Evolutionary conservation across 2,888 invertebrate species (phyloP).

Genomic region (Dorcus hopei): DNA sequence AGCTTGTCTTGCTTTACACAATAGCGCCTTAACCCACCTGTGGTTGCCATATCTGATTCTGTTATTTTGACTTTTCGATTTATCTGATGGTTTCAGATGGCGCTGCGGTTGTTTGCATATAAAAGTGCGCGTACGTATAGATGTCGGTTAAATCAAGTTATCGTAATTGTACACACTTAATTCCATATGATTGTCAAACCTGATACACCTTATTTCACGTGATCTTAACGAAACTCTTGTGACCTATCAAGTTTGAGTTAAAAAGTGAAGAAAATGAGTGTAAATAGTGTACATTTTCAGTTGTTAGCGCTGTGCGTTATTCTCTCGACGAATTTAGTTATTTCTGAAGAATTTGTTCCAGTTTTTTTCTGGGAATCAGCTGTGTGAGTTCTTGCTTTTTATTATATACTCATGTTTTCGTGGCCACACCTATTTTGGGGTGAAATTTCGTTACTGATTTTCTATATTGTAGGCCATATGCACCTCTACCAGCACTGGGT

Average conservation of each 20-base stretch:
- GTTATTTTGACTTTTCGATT: too few relatives aligned
- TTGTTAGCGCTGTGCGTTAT: conserved; percentile 12
- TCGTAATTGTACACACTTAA: background rate
- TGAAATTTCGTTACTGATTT: conserved; percentile 17
- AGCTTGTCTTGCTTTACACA: too few relatives aligned
- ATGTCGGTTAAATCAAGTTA: conserved; percentile 6
- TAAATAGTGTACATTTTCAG: conserved; percentile 10
- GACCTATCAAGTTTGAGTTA: conserved; percentile 16
- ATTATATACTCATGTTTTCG: conserved; percentile 13
- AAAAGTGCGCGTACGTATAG: background rate
- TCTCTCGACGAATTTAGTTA: conserved; percentile 10
- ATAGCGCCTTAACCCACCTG: too few relatives aligned
- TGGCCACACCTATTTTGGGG: conserved; percentile 27
- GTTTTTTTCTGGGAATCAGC: conserved; percentile 45
- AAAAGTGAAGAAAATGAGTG: conserved; percentile 18
- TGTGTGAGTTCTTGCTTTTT: conserved; percentile 36
- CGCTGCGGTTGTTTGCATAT: too few relatives aligned
- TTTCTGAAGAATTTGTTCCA: conserved; percentile 42
- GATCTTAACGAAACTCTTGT: conserved; percentile 25
- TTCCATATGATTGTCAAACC: conserved; percentile 28
- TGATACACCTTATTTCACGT: conserved; percentile 27
- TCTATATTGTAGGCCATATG: conserved; percentile 18
- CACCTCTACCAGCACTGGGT: conserved; percentile 42
- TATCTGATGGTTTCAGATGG: too few relatives aligned
- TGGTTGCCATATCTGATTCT: too few relatives aligned